phyloP scores from a whole-genome alignment of 1,140 invertebrate genomes.

The Drosophila suzukii region DNA sequence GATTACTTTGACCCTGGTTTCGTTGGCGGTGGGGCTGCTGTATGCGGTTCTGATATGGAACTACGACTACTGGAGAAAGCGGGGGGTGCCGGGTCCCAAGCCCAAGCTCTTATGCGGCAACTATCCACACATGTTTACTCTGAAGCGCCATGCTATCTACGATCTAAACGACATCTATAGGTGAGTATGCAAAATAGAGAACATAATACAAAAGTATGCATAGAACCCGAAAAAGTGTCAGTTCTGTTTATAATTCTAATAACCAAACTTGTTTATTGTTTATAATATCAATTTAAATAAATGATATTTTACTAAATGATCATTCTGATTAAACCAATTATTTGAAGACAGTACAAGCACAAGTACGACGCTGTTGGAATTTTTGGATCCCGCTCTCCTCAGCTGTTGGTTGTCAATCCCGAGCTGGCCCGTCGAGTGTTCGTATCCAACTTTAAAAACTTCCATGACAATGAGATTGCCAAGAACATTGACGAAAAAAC shows the following conservation, averaged over 20 bases:
- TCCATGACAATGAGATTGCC: slow-evolving; percentile 80
- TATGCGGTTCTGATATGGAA: slow-evolving; percentile 80
- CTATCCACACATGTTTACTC: slow-evolving; percentile 53
- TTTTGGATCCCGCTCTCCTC: slow-evolving; percentile 55
- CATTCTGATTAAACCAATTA: too few relatives aligned
- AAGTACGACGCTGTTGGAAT: slow-evolving; percentile 73
- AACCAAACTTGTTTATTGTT: too few relatives aligned
- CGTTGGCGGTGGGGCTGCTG: slow-evolving; percentile 31
- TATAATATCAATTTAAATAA: too few relatives aligned
- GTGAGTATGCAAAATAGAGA: slow-evolving; percentile 22
- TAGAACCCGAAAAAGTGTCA: too few relatives aligned
- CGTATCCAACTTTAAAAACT: slow-evolving; percentile 85
- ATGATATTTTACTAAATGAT: background rate
- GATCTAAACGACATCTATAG: slow-evolving; percentile 67
- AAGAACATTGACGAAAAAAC: slow-evolving; percentile 74
- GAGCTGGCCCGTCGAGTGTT: slow-evolving; percentile 85
- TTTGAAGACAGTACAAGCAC: slow-evolving; percentile 54
- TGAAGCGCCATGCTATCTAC: slow-evolving; percentile 57
- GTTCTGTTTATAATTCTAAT: too few relatives aligned
- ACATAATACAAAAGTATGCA: too few relatives aligned
- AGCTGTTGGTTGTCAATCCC: slow-evolving; percentile 85
- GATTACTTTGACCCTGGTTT: slow-evolving; percentile 45
- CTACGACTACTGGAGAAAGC: slow-evolving; percentile 78
- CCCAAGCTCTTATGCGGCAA: slow-evolving; percentile 71
- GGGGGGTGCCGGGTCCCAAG: slow-evolving; percentile 70